phyloP scores from a whole-genome alignment of 2,888 invertebrate species.

The Ligdia adustata region DNA sequence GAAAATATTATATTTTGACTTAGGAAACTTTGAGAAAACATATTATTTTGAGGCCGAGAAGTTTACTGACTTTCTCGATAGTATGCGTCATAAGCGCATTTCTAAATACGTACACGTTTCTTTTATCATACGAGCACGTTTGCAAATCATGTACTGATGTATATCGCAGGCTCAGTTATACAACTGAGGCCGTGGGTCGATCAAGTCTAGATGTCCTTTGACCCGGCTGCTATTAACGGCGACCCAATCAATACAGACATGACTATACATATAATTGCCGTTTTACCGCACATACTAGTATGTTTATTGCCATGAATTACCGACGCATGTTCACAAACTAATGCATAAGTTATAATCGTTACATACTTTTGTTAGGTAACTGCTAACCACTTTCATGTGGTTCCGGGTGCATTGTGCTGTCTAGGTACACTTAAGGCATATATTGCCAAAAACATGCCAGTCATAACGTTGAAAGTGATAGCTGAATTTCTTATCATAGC shows the following conservation, averaged over 20 bases:
- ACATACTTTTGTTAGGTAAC: slow-evolving; percentile 24
- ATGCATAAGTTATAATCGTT: slow-evolving; percentile 5
- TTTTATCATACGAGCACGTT: too few relatives aligned
- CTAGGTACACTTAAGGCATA: slow-evolving; percentile 19
- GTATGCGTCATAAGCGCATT: too few relatives aligned
- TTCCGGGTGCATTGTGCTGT: slow-evolving; percentile 29
- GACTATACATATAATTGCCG: neutral
- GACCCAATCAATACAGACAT: neutral
- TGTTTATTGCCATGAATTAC: too few relatives aligned
- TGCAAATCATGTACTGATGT: neutral
- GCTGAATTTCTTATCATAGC: slow-evolving; percentile 35
- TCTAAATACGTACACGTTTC: too few relatives aligned
- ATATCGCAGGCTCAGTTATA: neutral
- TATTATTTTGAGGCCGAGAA: too few relatives aligned
- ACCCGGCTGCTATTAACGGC: neutral
- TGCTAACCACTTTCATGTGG: neutral
- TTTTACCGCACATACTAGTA: neutral
- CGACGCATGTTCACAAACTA: neutral
- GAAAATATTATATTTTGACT: too few relatives aligned
- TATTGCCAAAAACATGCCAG: slow-evolving; percentile 18
- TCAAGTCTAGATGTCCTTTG: neutral
- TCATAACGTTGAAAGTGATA: slow-evolving; percentile 46
- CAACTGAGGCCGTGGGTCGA: neutral
- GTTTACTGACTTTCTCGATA: too few relatives aligned
- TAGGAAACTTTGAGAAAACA: too few relatives aligned